Base-by-base conservation (phyloP, 2,888 invertebrate genomes). In the Philaethria dido region DNA sequence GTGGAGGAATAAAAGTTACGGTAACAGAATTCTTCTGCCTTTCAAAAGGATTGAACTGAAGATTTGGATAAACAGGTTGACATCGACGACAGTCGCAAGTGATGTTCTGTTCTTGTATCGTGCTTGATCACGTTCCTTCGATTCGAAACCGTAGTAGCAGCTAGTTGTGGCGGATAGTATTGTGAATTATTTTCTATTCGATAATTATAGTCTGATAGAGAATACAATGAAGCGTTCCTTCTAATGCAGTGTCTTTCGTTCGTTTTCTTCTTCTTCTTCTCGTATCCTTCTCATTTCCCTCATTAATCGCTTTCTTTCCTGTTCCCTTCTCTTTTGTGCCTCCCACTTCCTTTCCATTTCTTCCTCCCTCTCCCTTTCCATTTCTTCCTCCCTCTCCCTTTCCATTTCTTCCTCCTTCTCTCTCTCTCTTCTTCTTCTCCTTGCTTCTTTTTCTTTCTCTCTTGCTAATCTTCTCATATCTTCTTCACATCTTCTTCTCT, bases 381-480 rank as follows among this genome's bases (percentile, higher is more conserved):
- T 13, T 3, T 42, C 42, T 3, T n/a, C 11, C 4, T 8, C 8
- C 6, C 16, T n/a, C n/a, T 52, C n/a, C 52, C 3, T 1, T 6
- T 33, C 54, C 16, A 4, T 16, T 54, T 36, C 18, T 13, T 0
- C 13, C 14, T 25, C 14, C n/a, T 29, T n/a, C n/a, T 50, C n/a
- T 29, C 25, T 29, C 9, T 50, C 50, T 11, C 25, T n/a, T 9
- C 29, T 25, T 14, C 14, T 25, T 16, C 50, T 50, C 9, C 29
- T 50, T 25, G 50, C 50, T 50, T 50, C 50, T 16, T 50, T 50
- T 25, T 50, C 48, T n/a, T 50, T 13, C 48, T 50, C 4, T 42
- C 42, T 42, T 36, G 5, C 33, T 9, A n/a, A 42, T n/a, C 8
- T 29, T 29, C 9, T 25, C n/a, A 3, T 50, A n/a, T 50, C 9